Conservation (phyloP, 2,888 invertebrate genomes). For the Epistrophe grossulariae region DNA sequence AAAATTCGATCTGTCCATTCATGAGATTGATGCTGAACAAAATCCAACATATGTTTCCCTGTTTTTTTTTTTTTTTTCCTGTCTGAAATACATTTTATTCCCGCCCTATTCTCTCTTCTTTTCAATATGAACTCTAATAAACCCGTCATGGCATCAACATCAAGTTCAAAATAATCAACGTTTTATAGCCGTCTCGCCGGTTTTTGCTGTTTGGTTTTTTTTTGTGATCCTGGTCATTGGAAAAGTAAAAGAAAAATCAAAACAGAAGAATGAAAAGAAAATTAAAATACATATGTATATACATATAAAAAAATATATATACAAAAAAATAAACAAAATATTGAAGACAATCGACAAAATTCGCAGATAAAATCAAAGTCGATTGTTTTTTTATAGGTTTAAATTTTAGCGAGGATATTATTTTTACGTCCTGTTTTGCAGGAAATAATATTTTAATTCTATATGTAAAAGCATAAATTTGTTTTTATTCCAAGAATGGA, state of each 20-base stretch:
- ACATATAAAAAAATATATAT: neutral
- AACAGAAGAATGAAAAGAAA: too few species aligned
- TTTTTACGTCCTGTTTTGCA: neutral
- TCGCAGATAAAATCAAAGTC: constrained; percentile 4
- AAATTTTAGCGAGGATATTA: neutral
- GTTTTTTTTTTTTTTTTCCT: neutral
- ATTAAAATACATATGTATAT: too few species aligned
- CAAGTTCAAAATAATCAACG: constrained; percentile 53
- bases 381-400: neutral
- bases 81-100: constrained; percentile 6
- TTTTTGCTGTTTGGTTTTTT: neutral
- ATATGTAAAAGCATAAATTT: too few species aligned
- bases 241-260: neutral
- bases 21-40: constrained; percentile 41
- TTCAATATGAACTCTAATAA: constrained; percentile 37
- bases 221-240: constrained; percentile 7
- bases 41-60: constrained; percentile 39
- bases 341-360: neutral
- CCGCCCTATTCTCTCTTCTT: neutral
- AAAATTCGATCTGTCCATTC: constrained; percentile 46
- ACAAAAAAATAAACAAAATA: too few species aligned
- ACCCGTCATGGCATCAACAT: constrained; percentile 60
- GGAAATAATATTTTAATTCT: constrained; percentile 1
- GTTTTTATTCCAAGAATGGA: too few species aligned
- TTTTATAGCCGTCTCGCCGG: constrained; percentile 49